Conservation (phyloP, 2,888 invertebrate species). For the Lathronympha strigana region DNA sequence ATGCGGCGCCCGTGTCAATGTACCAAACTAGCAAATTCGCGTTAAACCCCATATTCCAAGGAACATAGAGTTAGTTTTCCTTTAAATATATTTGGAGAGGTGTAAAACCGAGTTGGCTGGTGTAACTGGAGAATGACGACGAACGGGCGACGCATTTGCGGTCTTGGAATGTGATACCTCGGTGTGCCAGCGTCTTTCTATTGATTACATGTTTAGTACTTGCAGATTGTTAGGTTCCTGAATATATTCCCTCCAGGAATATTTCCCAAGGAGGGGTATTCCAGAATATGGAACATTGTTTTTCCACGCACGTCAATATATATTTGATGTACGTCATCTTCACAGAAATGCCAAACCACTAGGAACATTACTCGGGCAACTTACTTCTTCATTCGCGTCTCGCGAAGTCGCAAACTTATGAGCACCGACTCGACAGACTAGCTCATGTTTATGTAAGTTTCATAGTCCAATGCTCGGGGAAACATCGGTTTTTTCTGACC, state of each 20-base stretch:
- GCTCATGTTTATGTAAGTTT: conserved; percentile 21
- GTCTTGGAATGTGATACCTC: conserved; percentile 62
- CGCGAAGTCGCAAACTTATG: conserved; percentile 3
- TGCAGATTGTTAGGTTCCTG: conserved; percentile 4
- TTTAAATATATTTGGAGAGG: conserved; percentile 48
- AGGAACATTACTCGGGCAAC: neutral
- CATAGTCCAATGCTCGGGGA: conserved; percentile 45
- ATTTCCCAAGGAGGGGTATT: no score
- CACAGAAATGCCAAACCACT: neutral
- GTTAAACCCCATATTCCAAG: conserved; percentile 48
- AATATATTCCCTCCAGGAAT: neutral
- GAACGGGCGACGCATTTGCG: conserved; percentile 60
- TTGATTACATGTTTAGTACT: conserved; percentile 49
- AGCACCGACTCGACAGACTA: neutral
- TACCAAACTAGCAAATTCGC: conserved; percentile 42
- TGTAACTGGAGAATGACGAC: conserved; percentile 66
- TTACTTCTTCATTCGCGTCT: neutral
- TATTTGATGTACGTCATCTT: neutral
- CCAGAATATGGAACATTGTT: no score
- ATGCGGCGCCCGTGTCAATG: conserved; percentile 53
- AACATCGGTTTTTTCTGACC: conserved; percentile 54
- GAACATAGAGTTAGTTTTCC: conserved; percentile 53
- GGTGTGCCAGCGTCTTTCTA: conserved; percentile 52
- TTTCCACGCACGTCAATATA: no score
- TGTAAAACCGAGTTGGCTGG: conserved; percentile 52